Conservation (phyloP, 1,140 invertebrate genomes). For the Lepidostoma basale region DNA sequence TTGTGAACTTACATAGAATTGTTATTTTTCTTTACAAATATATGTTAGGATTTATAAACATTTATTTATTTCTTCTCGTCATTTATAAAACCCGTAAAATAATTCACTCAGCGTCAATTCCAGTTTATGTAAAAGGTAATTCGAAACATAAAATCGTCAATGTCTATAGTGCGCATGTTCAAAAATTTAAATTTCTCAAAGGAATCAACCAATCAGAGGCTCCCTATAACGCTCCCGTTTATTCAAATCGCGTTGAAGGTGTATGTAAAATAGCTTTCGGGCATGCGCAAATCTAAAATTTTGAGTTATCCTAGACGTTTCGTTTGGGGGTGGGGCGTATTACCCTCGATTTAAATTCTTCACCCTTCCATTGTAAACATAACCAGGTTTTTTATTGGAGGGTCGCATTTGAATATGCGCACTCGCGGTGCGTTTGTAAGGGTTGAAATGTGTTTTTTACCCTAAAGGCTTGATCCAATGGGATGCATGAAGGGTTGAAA, state of each 20-base stretch:
- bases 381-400: conserved; percentile 32
- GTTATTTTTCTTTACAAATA: too few species aligned
- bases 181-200: not conserved
- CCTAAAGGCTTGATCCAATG: conserved; percentile 9
- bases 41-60: too few species aligned
- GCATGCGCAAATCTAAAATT: conserved; percentile 33
- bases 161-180: not conserved
- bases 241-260: conserved; percentile 34
- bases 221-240: conserved; percentile 11
- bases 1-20: too few species aligned
- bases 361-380: conserved; percentile 31
- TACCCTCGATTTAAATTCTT: conserved; percentile 36
- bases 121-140: too few species aligned
- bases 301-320: conserved; percentile 15
- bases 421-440: not conserved
- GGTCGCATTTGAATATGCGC: conserved; percentile 40
- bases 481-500: conserved; percentile 3
- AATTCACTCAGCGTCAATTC: too few species aligned
- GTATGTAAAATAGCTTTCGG: conserved; percentile 39
- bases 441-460: conserved; percentile 29
- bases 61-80: too few species aligned
- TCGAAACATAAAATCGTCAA: too few species aligned
- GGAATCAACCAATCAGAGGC: conserved; percentile 6
- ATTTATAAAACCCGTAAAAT: too few species aligned
- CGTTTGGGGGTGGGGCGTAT: conserved; percentile 19